phyloP scores from a whole-genome alignment of 1,140 invertebrate species.

The Anagrus nilaparvatae region DNA sequence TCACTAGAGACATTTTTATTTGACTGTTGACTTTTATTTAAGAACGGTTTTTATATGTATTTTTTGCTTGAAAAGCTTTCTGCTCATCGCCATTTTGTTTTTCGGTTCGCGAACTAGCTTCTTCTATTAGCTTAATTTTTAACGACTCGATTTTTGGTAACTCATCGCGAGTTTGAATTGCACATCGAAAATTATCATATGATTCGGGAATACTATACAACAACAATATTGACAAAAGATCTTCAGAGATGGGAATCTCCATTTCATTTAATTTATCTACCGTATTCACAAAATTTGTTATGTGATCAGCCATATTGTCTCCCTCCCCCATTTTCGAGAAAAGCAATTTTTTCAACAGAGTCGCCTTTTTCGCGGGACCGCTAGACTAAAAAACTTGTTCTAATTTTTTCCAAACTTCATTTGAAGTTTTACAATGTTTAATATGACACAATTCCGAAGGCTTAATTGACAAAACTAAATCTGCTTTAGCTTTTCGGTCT shows the following conservation, averaged over 20 bases:
- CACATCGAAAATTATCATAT: slow-evolving; percentile 13
- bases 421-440: neutral
- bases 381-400: neutral
- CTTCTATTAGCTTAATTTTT: slow-evolving; percentile 10
- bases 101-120: slow-evolving; percentile 3
- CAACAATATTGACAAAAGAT: slow-evolving; percentile 13
- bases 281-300: slow-evolving; percentile 6
- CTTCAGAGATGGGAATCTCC: slow-evolving; percentile 10
- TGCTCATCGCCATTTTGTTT: too few species aligned
- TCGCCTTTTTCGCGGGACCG: slow-evolving; percentile 5
- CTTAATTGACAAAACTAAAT: neutral
- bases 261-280: slow-evolving; percentile 6
- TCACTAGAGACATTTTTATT: neutral
- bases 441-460: neutral
- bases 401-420: too few species aligned
- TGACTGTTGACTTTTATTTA: neutral
- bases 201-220: slow-evolving; percentile 12
- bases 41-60: neutral
- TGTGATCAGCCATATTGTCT: slow-evolving; percentile 3
- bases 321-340: neutral
- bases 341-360: neutral
- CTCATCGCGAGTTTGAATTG: slow-evolving; percentile 11
- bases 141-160: slow-evolving; percentile 9
- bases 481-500: slow-evolving; percentile 1
- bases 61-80: too few species aligned